phyloP scores from a whole-genome alignment of 2,797 vertebrate species.

The Antrozous pallidus region DNA sequence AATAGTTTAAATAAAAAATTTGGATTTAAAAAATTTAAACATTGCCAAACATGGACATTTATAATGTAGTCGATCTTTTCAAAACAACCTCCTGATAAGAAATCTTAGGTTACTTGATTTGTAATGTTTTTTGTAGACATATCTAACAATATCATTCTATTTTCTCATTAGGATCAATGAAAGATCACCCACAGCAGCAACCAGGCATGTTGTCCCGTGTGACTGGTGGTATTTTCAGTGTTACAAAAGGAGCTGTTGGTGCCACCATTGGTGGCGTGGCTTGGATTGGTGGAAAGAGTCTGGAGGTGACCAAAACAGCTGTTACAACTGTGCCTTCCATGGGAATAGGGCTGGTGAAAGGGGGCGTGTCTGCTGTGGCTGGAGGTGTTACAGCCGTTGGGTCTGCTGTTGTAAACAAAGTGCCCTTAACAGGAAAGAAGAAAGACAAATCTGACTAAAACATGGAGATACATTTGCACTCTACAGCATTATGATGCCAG shows the following conservation, averaged over 20 bases:
- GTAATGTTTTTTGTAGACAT: background rate
- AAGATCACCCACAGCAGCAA: conserved; percentile 92
- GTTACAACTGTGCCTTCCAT: conserved; percentile 91
- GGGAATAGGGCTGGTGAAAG: conserved; percentile 95
- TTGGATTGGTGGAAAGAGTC: conserved; percentile 96
- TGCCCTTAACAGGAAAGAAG: conserved; percentile 93
- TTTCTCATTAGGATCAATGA: conserved; percentile 85
- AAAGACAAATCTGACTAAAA: conserved; percentile 98
- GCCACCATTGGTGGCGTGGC: conserved; percentile 93
- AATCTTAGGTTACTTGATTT: background rate
- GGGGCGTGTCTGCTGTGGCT: conserved; percentile 92
- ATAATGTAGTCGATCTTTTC: background rate
- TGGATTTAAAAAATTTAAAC: conserved; percentile 3
- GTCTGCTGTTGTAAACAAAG: conserved; percentile 94
- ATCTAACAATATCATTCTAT: background rate
- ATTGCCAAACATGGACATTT: background rate
- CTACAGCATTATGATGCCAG: conserved; percentile 63
- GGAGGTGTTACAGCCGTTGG: conserved; percentile 93
- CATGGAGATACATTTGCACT: conserved; percentile 63
- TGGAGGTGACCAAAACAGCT: conserved; percentile 94
- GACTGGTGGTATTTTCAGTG: conserved; percentile 93
- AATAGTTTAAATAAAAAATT: conserved; percentile 22
- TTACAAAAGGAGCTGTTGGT: conserved; percentile 94
- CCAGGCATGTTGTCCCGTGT: conserved; percentile 93
- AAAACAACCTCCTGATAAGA: background rate